Percentiles rank a stretch among this genome's conserved stretches.
These are phyloP conservation scores for Diadumene lineata DNA, from an alignment of 92 coral and sea anemone genomes.

Conservation along the genomic window DNA sequence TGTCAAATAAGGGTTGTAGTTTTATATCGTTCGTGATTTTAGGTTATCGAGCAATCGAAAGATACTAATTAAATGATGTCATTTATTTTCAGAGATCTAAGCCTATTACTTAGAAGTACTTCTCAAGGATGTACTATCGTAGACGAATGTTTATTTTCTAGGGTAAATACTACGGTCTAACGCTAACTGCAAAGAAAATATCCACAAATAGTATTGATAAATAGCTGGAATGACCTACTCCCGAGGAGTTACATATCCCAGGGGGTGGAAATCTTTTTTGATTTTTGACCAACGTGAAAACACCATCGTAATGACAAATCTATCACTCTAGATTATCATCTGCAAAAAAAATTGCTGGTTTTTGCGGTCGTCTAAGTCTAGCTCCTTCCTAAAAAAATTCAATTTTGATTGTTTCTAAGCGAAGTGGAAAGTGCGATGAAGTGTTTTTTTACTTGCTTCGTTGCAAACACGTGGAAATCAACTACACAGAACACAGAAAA, in stretches of 20 bases:
- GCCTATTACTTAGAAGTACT: neutral
- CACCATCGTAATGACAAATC: neutral
- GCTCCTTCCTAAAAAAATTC: neutral
- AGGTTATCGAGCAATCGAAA: neutral
- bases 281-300: neutral
- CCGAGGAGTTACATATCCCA: neutral
- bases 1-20: neutral
- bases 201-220: neutral
- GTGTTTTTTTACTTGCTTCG: neutral
- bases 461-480: neutral
- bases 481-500: neutral
- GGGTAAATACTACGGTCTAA: slow-evolving; percentile 3
- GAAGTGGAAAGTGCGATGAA: neutral
- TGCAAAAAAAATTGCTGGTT: neutral
- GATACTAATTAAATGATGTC: neutral
- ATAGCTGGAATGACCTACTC: too few relatives aligned
- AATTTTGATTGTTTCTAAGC: neutral
- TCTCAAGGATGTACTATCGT: neutral
- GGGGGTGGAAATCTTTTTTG: neutral
- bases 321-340: neutral
- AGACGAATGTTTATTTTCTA: neutral
- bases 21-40: neutral
- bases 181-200: neutral
- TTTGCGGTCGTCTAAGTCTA: neutral
- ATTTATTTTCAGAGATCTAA: neutral